Evolutionary conservation across 2,888 invertebrate species (phyloP).

Genomic region (Eulithis prunata): DNA sequence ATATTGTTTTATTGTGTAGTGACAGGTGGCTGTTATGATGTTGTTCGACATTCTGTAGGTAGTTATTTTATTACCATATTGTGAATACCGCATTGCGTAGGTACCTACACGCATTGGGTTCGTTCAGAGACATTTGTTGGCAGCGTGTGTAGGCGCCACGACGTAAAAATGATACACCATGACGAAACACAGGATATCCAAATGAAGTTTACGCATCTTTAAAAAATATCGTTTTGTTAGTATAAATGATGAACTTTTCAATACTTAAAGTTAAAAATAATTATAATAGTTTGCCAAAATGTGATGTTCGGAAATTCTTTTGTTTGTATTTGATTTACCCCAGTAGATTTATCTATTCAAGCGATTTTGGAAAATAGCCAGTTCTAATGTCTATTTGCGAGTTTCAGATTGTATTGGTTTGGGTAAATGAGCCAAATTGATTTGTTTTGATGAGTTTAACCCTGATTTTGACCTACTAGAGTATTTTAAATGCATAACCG

Average conservation of each 20-base stretch:
- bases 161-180: no score
- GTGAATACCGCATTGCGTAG: not conserved
- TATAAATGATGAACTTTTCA: no score
- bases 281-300: not conserved
- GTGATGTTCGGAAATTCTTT: conserved; percentile 1
- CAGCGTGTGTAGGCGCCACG: no score
- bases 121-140: not conserved
- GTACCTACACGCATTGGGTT: conserved; percentile 1
- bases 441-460: conserved; percentile 14
- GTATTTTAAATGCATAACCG: no score
- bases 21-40: conserved; percentile 9
- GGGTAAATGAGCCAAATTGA: conserved; percentile 20
- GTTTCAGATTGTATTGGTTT: conserved; percentile 14
- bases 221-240: no score
- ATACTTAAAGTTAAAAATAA: no score
- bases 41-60: not conserved
- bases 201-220: no score
- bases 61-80: not conserved
- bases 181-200: no score
- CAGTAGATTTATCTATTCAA: conserved; percentile 16
- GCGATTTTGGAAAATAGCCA: conserved; percentile 27
- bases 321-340: conserved; percentile 16
- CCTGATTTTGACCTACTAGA: conserved; percentile 2
- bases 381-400: conserved; percentile 17
- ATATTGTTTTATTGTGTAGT: conserved; percentile 12